phyloP scores from a whole-genome alignment of 2,888 invertebrate genomes.

The Plebejus melissa region DNA sequence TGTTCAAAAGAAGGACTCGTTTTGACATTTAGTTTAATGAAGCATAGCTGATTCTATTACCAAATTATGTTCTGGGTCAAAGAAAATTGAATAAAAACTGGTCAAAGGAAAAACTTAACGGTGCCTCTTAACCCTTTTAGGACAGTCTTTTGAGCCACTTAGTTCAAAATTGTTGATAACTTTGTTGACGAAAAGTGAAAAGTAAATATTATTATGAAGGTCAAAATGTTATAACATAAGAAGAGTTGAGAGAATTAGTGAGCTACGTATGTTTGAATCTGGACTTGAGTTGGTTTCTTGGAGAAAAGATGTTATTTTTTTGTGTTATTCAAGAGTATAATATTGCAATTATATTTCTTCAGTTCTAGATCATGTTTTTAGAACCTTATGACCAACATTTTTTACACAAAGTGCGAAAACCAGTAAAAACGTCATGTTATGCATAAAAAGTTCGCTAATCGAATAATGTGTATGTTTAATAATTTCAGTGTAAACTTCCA shows the following conservation, averaged over 20 bases:
- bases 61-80: background rate
- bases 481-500: conserved; percentile 9
- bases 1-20: background rate
- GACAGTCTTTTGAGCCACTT: conserved; percentile 8
- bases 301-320: no score
- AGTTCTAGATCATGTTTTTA: background rate
- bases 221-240: background rate
- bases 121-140: conserved; percentile 5
- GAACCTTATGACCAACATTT: background rate
- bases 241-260: background rate
- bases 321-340: background rate
- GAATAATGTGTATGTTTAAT: conserved; percentile 13
- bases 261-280: background rate
- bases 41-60: conserved; percentile 2
- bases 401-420: conserved; percentile 3
- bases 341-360: background rate
- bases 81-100: conserved; percentile 6
- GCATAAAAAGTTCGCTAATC: background rate
- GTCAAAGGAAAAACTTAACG: conserved; percentile 12
- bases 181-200: conserved; percentile 1
- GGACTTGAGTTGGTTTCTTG: background rate
- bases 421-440: background rate
- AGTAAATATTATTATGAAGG: conserved; percentile 9
- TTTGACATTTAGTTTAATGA: background rate
- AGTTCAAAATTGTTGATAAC: background rate